Conservation (phyloP, 2,888 invertebrate species). For the Drosophila stalkeri region DNA sequence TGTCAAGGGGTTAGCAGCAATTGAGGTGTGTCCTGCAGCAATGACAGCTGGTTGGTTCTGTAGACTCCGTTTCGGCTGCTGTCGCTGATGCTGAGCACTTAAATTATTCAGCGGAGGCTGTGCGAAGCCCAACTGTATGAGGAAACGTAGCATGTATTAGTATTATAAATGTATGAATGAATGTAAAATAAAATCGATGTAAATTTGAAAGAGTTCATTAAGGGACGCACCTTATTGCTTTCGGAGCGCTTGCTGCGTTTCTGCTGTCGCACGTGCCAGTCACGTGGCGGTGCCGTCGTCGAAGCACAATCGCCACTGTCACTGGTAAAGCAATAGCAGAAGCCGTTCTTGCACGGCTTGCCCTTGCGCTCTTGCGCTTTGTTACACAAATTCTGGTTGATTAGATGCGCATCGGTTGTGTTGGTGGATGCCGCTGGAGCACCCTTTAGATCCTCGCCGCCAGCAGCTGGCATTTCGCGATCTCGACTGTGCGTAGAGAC, state of each 20-base stretch:
- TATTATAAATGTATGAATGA: neutral
- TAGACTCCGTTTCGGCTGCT: slow-evolving; percentile 32
- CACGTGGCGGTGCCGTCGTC: slow-evolving; percentile 57
- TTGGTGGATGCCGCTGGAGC: neutral
- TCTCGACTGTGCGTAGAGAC: slow-evolving; percentile 74
- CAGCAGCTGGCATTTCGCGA: slow-evolving; percentile 39
- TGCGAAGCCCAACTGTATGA: slow-evolving; percentile 9
- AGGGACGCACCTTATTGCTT: slow-evolving; percentile 57
- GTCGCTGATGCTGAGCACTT: slow-evolving; percentile 34
- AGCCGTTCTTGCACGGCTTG: slow-evolving; percentile 84
- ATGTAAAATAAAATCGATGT: neutral
- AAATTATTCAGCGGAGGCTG: slow-evolving; percentile 45
- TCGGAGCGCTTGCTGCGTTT: slow-evolving; percentile 72
- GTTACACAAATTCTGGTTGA: slow-evolving; percentile 82
- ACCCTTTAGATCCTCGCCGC: slow-evolving; percentile 17
- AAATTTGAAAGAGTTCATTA: neutral
- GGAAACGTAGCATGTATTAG: slow-evolving; percentile 10
- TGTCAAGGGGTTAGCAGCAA: slow-evolving; percentile 52
- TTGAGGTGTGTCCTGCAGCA: slow-evolving; percentile 1
- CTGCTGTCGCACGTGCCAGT: slow-evolving; percentile 63
- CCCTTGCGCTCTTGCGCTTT: slow-evolving; percentile 82
- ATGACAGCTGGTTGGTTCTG: slow-evolving; percentile 32
- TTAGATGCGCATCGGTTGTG: slow-evolving; percentile 75
- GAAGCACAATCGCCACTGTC: slow-evolving; percentile 83
- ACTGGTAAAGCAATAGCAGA: slow-evolving; percentile 85